These are phyloP conservation scores for Gallinago nigripennis DNA, from an alignment of 2,797 vertebrate species.

Conservation along the genomic window DNA sequence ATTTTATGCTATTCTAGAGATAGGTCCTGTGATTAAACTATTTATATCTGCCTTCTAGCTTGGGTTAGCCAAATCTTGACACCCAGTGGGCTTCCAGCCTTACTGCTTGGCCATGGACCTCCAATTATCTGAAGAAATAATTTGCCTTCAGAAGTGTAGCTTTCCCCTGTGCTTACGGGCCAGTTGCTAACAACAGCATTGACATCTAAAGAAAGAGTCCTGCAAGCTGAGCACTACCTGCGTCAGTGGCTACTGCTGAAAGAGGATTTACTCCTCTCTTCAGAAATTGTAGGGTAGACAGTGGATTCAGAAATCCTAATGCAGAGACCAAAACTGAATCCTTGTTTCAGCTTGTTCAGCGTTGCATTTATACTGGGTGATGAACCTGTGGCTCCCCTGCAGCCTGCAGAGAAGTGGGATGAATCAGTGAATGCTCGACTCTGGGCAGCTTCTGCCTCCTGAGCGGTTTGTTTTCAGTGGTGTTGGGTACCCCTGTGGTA, in stretches of 20 bases:
- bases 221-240: neutral
- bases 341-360: neutral
- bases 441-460: neutral
- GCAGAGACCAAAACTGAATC: neutral
- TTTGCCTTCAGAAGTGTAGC: neutral
- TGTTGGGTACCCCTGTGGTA: neutral
- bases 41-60: neutral
- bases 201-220: neutral
- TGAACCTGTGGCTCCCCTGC: neutral
- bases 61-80: neutral
- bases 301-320: neutral
- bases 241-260: neutral
- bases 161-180: neutral
- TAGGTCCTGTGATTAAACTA: neutral
- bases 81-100: neutral
- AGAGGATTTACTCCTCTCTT: neutral
- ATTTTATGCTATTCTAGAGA: neutral
- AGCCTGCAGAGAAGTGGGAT: neutral
- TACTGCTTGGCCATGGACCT: neutral
- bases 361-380: neutral
- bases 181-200: fast-evolving
- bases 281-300: neutral
- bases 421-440: neutral
- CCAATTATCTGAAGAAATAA: neutral
- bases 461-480: neutral